Percentiles rank a stretch among this genome's conserved stretches.
Evolutionary conservation across 2,888 invertebrate genomes (phyloP).

Genomic region (Agonum fuliginosum): DNA sequence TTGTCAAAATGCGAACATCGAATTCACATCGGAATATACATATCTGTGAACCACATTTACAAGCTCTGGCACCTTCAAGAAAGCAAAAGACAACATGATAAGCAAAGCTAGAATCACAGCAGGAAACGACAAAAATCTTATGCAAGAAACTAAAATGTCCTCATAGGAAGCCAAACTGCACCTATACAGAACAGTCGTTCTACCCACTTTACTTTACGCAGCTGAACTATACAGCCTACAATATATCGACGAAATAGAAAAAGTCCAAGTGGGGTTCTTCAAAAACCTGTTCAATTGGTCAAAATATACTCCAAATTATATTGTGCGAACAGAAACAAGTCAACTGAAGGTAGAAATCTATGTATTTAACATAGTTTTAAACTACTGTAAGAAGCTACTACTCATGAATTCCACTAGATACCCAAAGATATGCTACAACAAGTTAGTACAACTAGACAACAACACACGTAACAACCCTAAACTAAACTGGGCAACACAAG

Average conservation of each 20-base stretch:
- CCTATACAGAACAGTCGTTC: neutral
- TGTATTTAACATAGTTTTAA: neutral
- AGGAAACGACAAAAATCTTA: too few relatives aligned
- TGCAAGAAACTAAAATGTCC: too few relatives aligned
- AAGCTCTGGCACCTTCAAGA: too few relatives aligned
- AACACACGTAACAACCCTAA: too few relatives aligned
- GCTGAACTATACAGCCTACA: conserved; percentile 5
- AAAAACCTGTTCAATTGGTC: neutral
- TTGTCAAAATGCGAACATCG: too few relatives aligned
- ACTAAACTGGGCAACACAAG: too few relatives aligned
- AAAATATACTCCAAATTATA: neutral
- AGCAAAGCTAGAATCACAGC: too few relatives aligned
- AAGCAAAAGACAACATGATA: too few relatives aligned
- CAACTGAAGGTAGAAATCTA: neutral
- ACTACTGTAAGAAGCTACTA: neutral
- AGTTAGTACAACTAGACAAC: neutral
- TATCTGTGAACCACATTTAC: too few relatives aligned
- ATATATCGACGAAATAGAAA: neutral
- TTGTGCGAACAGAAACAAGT: neutral
- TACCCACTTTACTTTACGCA: neutral
- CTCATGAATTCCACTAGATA: neutral
- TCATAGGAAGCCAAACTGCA: too few relatives aligned
- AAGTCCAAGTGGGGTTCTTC: neutral
- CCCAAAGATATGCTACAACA: neutral
- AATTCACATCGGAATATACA: too few relatives aligned